Evolutionary conservation across 2,888 invertebrate genomes (phyloP), one percentile per base, ranked within the genome.

Genomic region (Brachyptera risi): DNA sequence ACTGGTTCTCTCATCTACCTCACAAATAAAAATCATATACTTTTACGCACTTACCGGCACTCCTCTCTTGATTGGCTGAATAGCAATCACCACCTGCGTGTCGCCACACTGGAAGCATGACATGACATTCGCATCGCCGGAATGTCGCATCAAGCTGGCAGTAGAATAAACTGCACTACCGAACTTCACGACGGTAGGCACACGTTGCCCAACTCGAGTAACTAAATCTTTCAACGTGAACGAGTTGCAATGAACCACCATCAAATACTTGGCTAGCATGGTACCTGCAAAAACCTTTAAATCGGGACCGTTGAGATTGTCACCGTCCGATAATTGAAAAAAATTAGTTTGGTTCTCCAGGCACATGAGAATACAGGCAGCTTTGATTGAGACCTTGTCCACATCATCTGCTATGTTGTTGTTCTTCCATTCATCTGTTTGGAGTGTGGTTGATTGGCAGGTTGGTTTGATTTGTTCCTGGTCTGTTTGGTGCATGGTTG

Each of bases 201-300:
- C 68, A 72, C 72, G 56, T 58, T 62, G 3, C 35, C 40, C 35
- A 42, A 58, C 78, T 4, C 77, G 76, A 5, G 78, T 74, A 59
- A 71, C 73, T 7, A 72, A 72, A 59, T 85, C 80, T 62, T 84
- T 82, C 44, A 92, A 82, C 59, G 87, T 85, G 73, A 94, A 93
- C 76, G 90, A 90, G 75, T 96, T 96, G 62, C 88, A 90, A 0
- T 93, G 86, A 64, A 88, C 83, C 58, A 89, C 90, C 77, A 90
- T 91, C 63, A 88, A 78, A 73, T 93, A 92, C 38, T 82, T 79
- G 60, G 93, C 77, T 37, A 94, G 71, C 19, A 87, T 73, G 7
- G 85, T 84, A 24, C 86, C 86, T 68, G 83, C 65, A 72, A 79
- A 79, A 72, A 17, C 31, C 56, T 57, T 21, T 21, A 42, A 31